Conservation (phyloP, 2,797 vertebrate species). For the Alectoris magna region DNA sequence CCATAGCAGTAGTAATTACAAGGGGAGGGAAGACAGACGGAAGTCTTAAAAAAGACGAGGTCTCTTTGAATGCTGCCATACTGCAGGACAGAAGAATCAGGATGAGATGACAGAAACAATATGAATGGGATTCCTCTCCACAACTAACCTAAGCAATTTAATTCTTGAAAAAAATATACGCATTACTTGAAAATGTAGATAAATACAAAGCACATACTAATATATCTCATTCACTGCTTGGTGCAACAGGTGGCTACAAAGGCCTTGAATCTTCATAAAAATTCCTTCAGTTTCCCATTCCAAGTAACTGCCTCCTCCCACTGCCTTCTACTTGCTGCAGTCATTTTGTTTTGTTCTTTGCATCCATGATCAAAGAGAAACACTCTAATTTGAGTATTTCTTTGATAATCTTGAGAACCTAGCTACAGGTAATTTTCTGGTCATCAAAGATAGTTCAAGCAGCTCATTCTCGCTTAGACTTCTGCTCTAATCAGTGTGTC, state of each 20-base stretch:
- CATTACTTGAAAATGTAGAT: background rate
- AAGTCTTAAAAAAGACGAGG: background rate
- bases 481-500: slow-evolving; percentile 38
- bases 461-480: slow-evolving; percentile 32
- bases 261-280: background rate
- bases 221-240: background rate
- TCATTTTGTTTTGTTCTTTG: slow-evolving; percentile 11
- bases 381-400: slow-evolving; percentile 20
- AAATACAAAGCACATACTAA: background rate
- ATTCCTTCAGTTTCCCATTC: background rate
- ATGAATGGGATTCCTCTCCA: background rate
- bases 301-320: slow-evolving; percentile 14
- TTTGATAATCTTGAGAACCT: slow-evolving; percentile 48
- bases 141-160: background rate
- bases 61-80: background rate
- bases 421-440: slow-evolving; percentile 47
- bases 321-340: background rate
- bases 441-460: slow-evolving; percentile 54
- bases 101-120: background rate
- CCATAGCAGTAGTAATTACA: background rate
- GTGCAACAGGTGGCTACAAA: background rate
- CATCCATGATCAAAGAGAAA: slow-evolving; percentile 45
- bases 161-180: background rate
- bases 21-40: background rate
- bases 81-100: background rate